phyloP scores from a whole-genome alignment of 2,888 invertebrate genomes.

The Agrochola litura region DNA sequence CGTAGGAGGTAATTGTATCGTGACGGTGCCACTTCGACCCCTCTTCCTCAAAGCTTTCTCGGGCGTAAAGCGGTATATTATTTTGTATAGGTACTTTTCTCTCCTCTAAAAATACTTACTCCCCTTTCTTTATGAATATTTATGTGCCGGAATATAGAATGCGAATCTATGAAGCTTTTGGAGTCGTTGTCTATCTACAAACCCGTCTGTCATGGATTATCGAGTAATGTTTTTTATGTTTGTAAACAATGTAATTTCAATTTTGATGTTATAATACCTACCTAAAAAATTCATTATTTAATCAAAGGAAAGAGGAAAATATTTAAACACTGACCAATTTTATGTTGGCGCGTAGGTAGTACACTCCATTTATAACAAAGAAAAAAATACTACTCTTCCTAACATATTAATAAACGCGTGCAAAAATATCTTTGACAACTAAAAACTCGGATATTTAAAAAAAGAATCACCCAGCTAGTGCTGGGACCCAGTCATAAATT shows the following conservation, averaged over 20 bases:
- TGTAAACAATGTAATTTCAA: no score
- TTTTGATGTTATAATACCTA: no score
- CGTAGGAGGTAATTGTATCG: constrained; percentile 76
- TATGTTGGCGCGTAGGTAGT: background rate
- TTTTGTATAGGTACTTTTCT: constrained; percentile 63
- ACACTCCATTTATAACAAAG: background rate
- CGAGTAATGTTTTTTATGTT: constrained; percentile 21
- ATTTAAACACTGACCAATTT: background rate
- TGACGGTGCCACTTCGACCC: constrained; percentile 76
- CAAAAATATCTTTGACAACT: background rate
- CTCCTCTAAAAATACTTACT: constrained; percentile 60
- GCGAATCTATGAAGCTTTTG: constrained; percentile 57
- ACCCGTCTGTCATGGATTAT: constrained; percentile 27
- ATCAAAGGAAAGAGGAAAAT: background rate
- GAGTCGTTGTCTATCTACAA: constrained; percentile 44
- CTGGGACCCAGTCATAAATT: constrained; percentile 46
- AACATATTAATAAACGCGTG: background rate
- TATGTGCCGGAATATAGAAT: constrained; percentile 49
- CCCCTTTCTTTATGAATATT: constrained; percentile 66
- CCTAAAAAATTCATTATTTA: background rate
- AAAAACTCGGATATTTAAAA: constrained; percentile 21
- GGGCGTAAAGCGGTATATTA: constrained; percentile 68
- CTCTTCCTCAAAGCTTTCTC: constrained; percentile 64
- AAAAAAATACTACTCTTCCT: background rate
- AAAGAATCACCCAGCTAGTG: constrained; percentile 22